Conservation (phyloP, 2,113 vertebrate genomes). For the Penelope pileata region DNA sequence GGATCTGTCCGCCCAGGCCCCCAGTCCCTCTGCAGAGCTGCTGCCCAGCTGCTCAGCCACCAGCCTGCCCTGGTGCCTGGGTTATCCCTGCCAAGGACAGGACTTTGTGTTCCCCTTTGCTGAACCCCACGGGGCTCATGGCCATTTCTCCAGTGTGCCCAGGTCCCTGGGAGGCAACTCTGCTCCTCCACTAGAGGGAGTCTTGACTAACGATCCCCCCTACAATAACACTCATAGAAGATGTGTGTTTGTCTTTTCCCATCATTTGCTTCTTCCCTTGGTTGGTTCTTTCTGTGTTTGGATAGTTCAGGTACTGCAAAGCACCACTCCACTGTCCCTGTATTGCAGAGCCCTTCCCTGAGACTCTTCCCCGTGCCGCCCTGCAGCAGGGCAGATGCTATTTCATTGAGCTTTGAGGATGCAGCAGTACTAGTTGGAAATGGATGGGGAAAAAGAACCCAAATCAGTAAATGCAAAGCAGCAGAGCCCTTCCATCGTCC, state of each 20-base stretch:
- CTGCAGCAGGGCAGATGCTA: neutral
- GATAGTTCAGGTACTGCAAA: neutral
- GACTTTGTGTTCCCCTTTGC: accelerated
- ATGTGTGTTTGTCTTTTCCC: neutral
- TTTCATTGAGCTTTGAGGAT: neutral
- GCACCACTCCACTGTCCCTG: neutral
- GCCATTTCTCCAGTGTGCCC: accelerated
- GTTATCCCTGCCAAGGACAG: neutral
- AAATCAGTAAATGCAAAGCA: accelerated
- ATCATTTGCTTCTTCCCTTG: neutral
- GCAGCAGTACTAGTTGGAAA: neutral
- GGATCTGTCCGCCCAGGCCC: neutral
- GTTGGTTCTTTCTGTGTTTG: neutral
- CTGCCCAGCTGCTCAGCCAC: neutral
- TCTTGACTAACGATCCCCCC: neutral
- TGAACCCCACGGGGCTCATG: neutral
- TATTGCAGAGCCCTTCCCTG: neutral
- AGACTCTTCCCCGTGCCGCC: accelerated
- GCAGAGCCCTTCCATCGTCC: neutral
- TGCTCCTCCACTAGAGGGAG: neutral
- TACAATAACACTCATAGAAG: neutral
- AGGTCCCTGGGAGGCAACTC: neutral
- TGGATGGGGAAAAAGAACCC: too few relatives aligned
- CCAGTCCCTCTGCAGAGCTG: neutral
- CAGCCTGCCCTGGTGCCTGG: accelerated